These are phyloP conservation scores for Quadroppia sp. DNA, from an alignment of 2,888 invertebrate species.

Conservation along the genomic window DNA sequence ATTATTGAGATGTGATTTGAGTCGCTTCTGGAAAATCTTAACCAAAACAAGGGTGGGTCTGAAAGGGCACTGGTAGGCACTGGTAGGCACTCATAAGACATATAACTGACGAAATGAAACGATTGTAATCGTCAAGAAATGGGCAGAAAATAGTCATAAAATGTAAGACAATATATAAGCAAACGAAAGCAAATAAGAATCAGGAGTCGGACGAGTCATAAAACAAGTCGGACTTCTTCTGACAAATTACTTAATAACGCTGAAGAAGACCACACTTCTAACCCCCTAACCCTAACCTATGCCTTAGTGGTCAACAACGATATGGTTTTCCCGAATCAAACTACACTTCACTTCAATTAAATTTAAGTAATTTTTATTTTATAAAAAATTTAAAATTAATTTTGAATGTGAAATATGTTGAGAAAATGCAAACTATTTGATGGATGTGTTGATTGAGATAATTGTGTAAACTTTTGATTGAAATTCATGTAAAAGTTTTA, in stretches of 20 bases:
- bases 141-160: constrained; percentile 28
- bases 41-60: constrained; percentile 14
- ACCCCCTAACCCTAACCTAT: not conserved
- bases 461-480: no score
- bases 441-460: no score
- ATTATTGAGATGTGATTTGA: constrained; percentile 11
- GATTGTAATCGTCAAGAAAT: not conserved
- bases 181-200: not conserved
- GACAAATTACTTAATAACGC: constrained; percentile 28
- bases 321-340: no score
- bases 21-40: constrained; percentile 2
- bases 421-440: no score
- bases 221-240: constrained; percentile 28
- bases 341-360: no score
- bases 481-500: no score
- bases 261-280: constrained; percentile 17
- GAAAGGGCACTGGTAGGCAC: not conserved
- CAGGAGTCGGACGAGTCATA: constrained; percentile 13
- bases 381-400: no score
- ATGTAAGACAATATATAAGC: constrained; percentile 18
- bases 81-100: not conserved
- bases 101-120: not conserved
- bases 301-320: constrained; percentile 18
- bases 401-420: no score
- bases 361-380: no score